These are phyloP conservation scores for Aegithalos caudatus DNA, from an alignment of 2,113 vertebrate species.

Conservation along the genomic window DNA sequence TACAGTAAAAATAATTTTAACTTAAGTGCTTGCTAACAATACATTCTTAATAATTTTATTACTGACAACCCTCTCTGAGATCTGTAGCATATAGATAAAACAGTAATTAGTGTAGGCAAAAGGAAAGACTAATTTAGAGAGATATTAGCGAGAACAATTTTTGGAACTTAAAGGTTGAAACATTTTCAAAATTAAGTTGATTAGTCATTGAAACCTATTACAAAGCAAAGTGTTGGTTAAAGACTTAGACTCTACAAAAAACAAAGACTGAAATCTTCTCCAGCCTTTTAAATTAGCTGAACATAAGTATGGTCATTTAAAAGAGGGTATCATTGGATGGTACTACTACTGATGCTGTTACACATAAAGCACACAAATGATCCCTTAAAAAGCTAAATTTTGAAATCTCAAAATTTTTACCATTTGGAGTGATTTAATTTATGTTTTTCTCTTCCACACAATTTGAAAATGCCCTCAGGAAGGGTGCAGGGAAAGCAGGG, in stretches of 20 bases:
- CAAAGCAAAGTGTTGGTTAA: neutral
- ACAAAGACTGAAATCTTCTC: neutral
- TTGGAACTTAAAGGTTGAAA: slow-evolving; percentile 12
- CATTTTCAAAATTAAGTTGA: slow-evolving; percentile 20
- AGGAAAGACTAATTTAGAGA: slow-evolving; percentile 15
- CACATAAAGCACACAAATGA: neutral
- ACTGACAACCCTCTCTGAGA: neutral
- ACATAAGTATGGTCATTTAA: neutral
- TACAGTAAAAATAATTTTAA: slow-evolving; percentile 40
- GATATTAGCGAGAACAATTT: neutral
- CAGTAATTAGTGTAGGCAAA: slow-evolving; percentile 46
- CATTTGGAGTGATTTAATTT: neutral
- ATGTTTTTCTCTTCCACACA: neutral
- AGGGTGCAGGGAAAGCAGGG: neutral
- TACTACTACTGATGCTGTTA: neutral
- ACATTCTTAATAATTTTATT: slow-evolving; percentile 16
- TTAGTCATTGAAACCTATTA: slow-evolving; percentile 17
- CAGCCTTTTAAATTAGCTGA: neutral
- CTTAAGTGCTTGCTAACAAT: slow-evolving; percentile 41
- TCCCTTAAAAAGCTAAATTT: neutral
- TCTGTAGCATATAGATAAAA: slow-evolving; percentile 6
- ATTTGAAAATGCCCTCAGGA: neutral
- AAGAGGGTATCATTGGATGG: neutral
- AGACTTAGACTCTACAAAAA: neutral
- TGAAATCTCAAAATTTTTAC: neutral